Base-by-base conservation (phyloP, 2,113 vertebrate genomes). In the Apteryx mantelli region DNA sequence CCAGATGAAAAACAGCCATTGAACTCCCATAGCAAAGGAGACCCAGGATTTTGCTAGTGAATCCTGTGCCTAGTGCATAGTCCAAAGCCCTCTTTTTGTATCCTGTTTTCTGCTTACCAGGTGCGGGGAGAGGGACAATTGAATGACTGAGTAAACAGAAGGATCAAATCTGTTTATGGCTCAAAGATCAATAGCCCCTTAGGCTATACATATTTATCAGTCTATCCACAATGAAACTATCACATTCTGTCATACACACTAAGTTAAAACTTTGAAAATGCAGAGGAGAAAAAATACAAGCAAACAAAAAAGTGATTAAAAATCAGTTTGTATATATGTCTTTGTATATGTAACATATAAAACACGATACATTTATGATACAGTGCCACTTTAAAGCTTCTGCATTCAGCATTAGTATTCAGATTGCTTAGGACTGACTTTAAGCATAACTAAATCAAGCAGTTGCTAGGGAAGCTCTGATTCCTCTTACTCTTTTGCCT, bases 251-350 rank as follows among this genome's bases (percentile, higher is more conserved):
- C 2, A 58, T 32, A 2, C 3, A 48, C 1, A 1, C 5, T 90
- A 79, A 63, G 63, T 44, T 71, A 71, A 75, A 85, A 50, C 3
- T 73, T 50, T 0, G 3, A 84, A 91, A 61, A 28, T 40, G 5
- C 5, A 1, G 1, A 0, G 7, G 11, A 11, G 4, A 17, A 32
- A 21, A 14, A 44, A 30, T 21, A 21, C 13, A 19, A 69, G 42
- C 30, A 46, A 46, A 13, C 5, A 21, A 30, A 44, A 1, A 50
- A 11, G 2, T 22, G 21, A 60, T 36, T 86, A 52, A 86, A 85
- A 82, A 64, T 53, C 11, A 79, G 20, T 1, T 0, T 60, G 26
- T 48, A 4, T 55, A 30, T 69, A 30, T 0, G 0, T 50, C 16
- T 78, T 65, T 56, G 3, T 28, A 15, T 46, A 30, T 34, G 11